Evolutionary conservation across 2,113 vertebrate genomes (phyloP), one percentile per base, ranked within the genome.

Genomic region (Empidonax alnorum): DNA sequence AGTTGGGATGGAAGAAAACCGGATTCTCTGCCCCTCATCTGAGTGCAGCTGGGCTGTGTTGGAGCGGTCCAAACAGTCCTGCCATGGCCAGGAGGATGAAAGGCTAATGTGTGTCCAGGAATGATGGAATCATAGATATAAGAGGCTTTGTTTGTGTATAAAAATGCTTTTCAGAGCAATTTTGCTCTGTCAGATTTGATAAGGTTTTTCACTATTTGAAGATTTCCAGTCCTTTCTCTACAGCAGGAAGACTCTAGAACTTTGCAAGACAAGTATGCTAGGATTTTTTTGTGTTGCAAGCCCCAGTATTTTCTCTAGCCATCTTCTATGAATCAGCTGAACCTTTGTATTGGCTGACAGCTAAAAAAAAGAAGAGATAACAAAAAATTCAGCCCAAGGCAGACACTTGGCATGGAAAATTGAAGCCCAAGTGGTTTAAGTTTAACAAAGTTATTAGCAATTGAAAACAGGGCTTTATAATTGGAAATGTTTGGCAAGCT

Each of bases 401-500:
- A 89, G 89, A 90, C 78, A 87, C 87, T 95, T 93, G 90, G 90
- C 91, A 67, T 94, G 84, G 63, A 93, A 91, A 69, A 96, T 55
- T 71, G 87, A 81, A 94, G 82, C 82, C 89, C 84, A 66, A 97
- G 63, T 96, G 94, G 81, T 96, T 96, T 90, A 92, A 90, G 89
- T 96, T 96, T 96, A 87, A 95, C 79, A 81, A 92, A 95, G 87
- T 90, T 91, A 93, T 93, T 96, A 97, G 71, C 87, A 95, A 95
- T 93, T 96, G 96, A 95, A 97, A 96, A 95, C 95, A 96, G 94
- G 84, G 82, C 71, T 89, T 93, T 93, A 42, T 94, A 97, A 96
- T 91, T 93, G 93, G 78, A 95, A 96, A 87, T 96, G 87, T 74
- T 94, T 97, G 93, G 95, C 77, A 90, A 91, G 42, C 53, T 89